Evolutionary conservation across 2,888 invertebrate species (phyloP).

Genomic region (Pherbina coryleti): DNA sequence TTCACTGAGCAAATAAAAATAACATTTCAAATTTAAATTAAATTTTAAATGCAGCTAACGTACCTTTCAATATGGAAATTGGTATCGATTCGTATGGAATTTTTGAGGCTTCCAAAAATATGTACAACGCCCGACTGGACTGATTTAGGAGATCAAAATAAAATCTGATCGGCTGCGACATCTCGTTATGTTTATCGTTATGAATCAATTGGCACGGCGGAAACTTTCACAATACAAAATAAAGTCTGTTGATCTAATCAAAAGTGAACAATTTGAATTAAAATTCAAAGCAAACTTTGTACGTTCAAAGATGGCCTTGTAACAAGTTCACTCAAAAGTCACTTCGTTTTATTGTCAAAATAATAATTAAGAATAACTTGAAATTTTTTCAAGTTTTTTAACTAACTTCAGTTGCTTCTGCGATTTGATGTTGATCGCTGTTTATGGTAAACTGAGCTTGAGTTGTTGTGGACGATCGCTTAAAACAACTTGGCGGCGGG

Average conservation of each 20-base stretch:
- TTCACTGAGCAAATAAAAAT: neutral
- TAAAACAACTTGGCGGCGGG: slow-evolving; percentile 44
- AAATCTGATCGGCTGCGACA: slow-evolving; percentile 72
- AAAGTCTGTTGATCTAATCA: neutral
- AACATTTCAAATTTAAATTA: neutral
- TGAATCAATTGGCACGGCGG: neutral
- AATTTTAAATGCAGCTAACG: slow-evolving; percentile 49
- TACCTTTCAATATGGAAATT: slow-evolving; percentile 78
- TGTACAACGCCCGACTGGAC: slow-evolving; percentile 80
- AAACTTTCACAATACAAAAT: slow-evolving; percentile 18
- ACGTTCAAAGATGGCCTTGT: neutral
- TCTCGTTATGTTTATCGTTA: slow-evolving; percentile 44
- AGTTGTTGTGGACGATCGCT: slow-evolving; percentile 45
- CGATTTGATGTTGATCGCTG: slow-evolving; percentile 39
- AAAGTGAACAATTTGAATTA: slow-evolving; percentile 3
- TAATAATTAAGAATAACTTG: neutral
- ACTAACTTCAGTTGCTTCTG: neutral
- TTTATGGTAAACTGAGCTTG: slow-evolving; percentile 49
- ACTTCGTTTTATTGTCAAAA: neutral
- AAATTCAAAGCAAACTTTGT: slow-evolving; percentile 8
- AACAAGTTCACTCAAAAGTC: slow-evolving; percentile 6
- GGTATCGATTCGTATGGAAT: slow-evolving; percentile 76
- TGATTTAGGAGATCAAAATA: slow-evolving; percentile 84
- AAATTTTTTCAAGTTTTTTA: neutral
- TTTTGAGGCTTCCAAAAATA: slow-evolving; percentile 77